Percentiles rank a stretch among this genome's conserved stretches.
Conservation (phyloP, 2,797 vertebrate species). For the Pyrocephalus nanus region DNA sequence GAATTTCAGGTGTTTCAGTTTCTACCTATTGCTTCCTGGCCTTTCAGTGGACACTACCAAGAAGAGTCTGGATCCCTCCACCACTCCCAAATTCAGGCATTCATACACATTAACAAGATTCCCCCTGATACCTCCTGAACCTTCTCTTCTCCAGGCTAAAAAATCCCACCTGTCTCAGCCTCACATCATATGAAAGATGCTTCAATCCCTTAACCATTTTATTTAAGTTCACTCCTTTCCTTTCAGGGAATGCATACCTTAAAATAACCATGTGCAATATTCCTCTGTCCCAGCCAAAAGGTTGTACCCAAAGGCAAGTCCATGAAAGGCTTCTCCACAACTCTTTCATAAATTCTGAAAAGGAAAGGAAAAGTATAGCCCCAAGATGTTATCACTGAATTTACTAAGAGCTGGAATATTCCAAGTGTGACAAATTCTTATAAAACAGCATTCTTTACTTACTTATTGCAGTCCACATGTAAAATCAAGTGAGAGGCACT, state of each 20-base stretch:
- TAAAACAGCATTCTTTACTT: constrained; percentile 48
- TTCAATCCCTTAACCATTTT: neutral
- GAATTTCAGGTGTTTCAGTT: neutral
- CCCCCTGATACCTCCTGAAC: neutral
- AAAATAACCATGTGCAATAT: constrained; percentile 92
- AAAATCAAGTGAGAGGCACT: constrained; percentile 94
- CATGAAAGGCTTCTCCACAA: constrained; percentile 90
- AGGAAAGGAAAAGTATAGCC: neutral
- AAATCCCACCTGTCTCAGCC: neutral
- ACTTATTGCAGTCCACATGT: constrained; percentile 97
- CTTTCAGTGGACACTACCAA: neutral
- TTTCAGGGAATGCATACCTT: constrained; percentile 81
- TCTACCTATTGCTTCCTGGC: neutral
- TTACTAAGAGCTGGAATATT: neutral
- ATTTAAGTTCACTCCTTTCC: neutral
- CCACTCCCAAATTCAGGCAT: neutral
- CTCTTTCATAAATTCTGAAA: constrained; percentile 94
- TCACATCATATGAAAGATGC: neutral
- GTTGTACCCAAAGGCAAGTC: constrained; percentile 89
- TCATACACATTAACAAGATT: neutral
- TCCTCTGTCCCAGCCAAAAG: constrained; percentile 96
- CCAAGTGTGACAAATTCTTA: neutral
- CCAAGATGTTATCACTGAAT: neutral
- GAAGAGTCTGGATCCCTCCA: neutral
- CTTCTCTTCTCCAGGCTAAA: neutral